Evolutionary conservation across 2,797 vertebrate species (phyloP), one percentile per base, ranked within the genome.

Genomic region (Sebastiscus albofasciatus): DNA sequence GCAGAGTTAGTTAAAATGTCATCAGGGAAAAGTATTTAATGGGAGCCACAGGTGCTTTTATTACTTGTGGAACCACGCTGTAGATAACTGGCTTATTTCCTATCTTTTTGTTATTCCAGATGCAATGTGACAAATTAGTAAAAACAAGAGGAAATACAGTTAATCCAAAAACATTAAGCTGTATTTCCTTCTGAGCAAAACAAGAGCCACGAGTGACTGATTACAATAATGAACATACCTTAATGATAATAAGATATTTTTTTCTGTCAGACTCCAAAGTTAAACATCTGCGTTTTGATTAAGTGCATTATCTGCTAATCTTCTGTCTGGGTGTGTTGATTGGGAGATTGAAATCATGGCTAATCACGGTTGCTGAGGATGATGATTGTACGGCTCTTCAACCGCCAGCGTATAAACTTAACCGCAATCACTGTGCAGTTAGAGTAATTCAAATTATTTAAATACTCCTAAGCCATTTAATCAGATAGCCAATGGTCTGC

Each of bases 1-100:
- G 77, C 64, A 70, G 67, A 74, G 26, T 62, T 65, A 36, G 29
- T 39, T 59, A 39, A 68, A 84, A 79, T 66, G 39, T 69, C 61
- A 72, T 74, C 24, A 12, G 64, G 59, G 72, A 42, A 55, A 72
- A 67, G 29, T 8, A 46, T 71, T 77, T 56, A 80, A 86, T 82
- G 42, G 67, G 4, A 60, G 59, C 49, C 34, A 46, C 66, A 61
- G 36, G 73, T 78, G 78, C 33, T 71, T 66, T 74, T 69, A 79
- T 74, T 60, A 34, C 14, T 59, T 3, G 24, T 34, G 58, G 22
- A 29, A 5, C 55, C 33, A 34, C 9, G 11, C 31, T 72, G 60
- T 29, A 7, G 67, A 29, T 42, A 46, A 55, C 27, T 33, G 18
- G 22, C 5, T 66, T 27, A 58, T 52, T 55, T 27, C 5, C 1